Evolutionary conservation across 2,113 vertebrate genomes (phyloP), one percentile per base, ranked within the genome.

Genomic region (Cyprinodon brontotheroides): DNA sequence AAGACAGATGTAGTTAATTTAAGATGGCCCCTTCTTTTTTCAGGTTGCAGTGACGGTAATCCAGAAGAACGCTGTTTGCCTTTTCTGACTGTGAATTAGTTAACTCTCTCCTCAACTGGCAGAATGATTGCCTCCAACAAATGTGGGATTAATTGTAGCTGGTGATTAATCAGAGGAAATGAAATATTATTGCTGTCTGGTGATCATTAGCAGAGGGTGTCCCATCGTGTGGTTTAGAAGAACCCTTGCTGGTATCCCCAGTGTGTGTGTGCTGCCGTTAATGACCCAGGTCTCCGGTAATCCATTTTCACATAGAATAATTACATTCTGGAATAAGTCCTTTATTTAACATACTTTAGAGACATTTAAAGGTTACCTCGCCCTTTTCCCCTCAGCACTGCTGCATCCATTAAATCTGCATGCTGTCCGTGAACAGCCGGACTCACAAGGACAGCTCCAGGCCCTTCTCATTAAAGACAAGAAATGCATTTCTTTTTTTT

Each of bases 121-220:
- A 41, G 41, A 72, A 53, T n/a, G 83, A 36, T 39, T 38, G 9
- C 72, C 77, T 79, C 59, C 64, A 59, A 65, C 50, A 61, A 70
- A 45, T 20, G 43, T 69, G 61, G 60, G 74, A 75, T 75, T 76
- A 74, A 74, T 4, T 66, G 45, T 47, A 76, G 74, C 43, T 43
- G 50, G 72, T 65, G 70, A 84, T 89, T 82, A 79, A 89, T 89
- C 80, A 70, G 68, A 79, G 65, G 53, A 65, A 77, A 76, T 63
- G 39, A 87, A 81, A 84, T 78, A 85, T 81, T 20, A 72, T 71
- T 50, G 62, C 15, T 50, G 70, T 14, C 43, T 65, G 67, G 41
- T 77, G 60, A 14, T 75, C 66, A 75, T 77, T 85, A 63, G 64
- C 57, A 66, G 65, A 80, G 74, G 72, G 74, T 77, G 65, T 17